Evolutionary conservation across 2,113 vertebrate species (phyloP).

Genomic region (Oostethus manadensis): DNA sequence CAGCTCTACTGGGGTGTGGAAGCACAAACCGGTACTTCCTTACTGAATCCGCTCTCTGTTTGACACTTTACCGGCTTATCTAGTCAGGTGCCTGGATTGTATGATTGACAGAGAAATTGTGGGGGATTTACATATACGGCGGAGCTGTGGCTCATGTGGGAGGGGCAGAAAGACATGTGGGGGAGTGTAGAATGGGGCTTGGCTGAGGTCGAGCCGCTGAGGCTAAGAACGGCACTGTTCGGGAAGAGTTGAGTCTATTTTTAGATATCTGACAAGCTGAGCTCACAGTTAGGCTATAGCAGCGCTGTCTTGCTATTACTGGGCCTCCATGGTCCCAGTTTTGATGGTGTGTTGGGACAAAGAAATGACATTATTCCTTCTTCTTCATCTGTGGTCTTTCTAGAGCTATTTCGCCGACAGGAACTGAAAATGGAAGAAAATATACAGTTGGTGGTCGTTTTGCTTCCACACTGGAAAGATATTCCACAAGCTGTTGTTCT

Average conservation of each 20-base stretch:
- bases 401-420: no score
- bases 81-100: constrained; percentile 50
- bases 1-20: constrained; percentile 23
- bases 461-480: not conserved
- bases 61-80: constrained; percentile 53
- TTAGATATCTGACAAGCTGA: constrained; percentile 14
- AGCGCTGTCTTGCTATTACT: no score
- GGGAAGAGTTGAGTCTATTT: constrained; percentile 8
- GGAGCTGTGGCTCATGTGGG: constrained; percentile 35
- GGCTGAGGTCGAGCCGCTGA: constrained; percentile 23
- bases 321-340: no score
- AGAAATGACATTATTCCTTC: no score
- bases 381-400: no score
- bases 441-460: no score
- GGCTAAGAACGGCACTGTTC: not conserved
- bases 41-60: constrained; percentile 38
- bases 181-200: constrained; percentile 13
- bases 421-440: no score
- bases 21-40: constrained; percentile 43
- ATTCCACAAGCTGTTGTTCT: not conserved
- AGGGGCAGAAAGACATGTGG: constrained; percentile 28
- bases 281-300: not conserved
- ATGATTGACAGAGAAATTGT: constrained; percentile 52
- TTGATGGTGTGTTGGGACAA: no score
- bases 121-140: constrained; percentile 36